phyloP scores from a whole-genome alignment of 2,797 vertebrate genomes.

The Pangasius mekongensis region DNA sequence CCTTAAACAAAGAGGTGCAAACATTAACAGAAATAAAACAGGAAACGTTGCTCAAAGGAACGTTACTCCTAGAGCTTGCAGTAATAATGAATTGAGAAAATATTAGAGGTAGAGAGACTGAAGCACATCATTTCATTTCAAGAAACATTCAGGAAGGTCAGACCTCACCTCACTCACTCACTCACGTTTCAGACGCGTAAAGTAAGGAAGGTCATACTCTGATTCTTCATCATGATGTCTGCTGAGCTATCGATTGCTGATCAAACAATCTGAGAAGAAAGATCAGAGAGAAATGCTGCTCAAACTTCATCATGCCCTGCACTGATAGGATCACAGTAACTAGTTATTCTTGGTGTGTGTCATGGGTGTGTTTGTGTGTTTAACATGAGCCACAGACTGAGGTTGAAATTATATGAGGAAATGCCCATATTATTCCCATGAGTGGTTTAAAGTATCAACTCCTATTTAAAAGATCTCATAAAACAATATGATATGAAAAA shows the following conservation, averaged over 20 bases:
- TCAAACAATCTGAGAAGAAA: slow-evolving; percentile 46
- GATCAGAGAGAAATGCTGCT: neutral
- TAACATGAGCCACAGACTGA: neutral
- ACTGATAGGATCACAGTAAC: slow-evolving; percentile 28
- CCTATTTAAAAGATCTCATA: slow-evolving; percentile 30
- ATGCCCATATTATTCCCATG: slow-evolving; percentile 21
- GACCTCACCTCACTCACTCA: slow-evolving; percentile 47
- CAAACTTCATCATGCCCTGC: neutral
- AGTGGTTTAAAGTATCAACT: slow-evolving; percentile 17
- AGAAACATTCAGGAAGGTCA: neutral
- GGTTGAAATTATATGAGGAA: slow-evolving; percentile 1
- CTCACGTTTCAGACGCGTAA: slow-evolving; percentile 44
- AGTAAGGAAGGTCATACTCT: slow-evolving; percentile 31
- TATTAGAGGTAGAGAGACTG: neutral
- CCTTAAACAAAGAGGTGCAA: slow-evolving; percentile 52
- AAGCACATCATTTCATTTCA: neutral
- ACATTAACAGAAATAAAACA: neutral
- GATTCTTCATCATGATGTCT: slow-evolving; percentile 44
- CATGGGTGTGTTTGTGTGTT: slow-evolving; percentile 6
- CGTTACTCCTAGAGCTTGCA: neutral
- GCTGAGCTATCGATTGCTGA: slow-evolving; percentile 39
- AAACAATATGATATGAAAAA: slow-evolving; percentile 19
- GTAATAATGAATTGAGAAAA: neutral
- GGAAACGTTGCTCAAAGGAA: neutral
- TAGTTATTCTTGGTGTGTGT: neutral